Evolutionary conservation across 2,797 vertebrate species (phyloP).

Genomic region (Nyctalus aviator): DNA sequence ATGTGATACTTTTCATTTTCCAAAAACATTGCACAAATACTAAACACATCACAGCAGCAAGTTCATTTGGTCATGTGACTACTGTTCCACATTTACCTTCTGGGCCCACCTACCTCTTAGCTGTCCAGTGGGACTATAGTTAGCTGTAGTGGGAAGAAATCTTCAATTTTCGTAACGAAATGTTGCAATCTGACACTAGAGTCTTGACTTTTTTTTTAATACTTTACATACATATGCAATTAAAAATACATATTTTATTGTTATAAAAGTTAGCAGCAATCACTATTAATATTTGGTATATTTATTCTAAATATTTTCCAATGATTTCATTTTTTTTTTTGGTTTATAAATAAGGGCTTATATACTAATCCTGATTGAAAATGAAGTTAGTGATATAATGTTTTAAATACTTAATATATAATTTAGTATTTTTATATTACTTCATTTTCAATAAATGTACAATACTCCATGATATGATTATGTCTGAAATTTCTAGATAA

Average conservation of each 20-base stretch:
- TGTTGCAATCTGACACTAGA: neutral
- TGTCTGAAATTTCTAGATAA: neutral
- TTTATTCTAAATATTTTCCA: slow-evolving; percentile 15
- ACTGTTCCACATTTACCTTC: neutral
- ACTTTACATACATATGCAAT: neutral
- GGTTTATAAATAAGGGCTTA: neutral
- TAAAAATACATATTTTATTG: slow-evolving; percentile 22
- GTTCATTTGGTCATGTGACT: neutral
- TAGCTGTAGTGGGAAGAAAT: neutral
- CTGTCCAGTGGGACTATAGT: neutral
- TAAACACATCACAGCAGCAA: neutral
- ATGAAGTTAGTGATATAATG: neutral
- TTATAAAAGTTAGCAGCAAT: neutral
- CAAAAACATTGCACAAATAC: neutral
- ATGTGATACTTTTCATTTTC: neutral
- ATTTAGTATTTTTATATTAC: neutral
- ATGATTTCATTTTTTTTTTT: neutral
- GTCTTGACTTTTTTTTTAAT: neutral
- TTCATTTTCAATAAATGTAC: neutral
- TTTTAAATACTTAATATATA: neutral
- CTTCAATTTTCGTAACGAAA: neutral
- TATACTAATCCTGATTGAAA: neutral
- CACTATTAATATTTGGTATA: neutral
- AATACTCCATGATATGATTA: neutral
- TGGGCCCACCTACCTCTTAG: neutral